Base-by-base conservation (phyloP, 2,113 vertebrate species). In the Ivindomyrus marchei region DNA sequence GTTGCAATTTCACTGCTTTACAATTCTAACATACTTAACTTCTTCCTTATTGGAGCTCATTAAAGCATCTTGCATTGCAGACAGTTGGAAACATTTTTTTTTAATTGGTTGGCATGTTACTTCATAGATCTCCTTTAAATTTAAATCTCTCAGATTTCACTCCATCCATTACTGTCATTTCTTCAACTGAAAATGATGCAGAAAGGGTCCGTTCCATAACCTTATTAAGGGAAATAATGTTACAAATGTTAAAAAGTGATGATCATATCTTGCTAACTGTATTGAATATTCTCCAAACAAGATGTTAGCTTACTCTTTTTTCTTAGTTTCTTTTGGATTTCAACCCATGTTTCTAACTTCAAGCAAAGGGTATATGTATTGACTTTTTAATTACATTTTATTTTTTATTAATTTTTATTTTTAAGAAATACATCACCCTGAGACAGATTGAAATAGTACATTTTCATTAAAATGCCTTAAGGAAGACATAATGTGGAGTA, bases 131-230 rank as follows among this genome's bases (percentile, higher is more conserved):
- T 77, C 88, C 90, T 90, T 66, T 87, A 91, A 91, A 92, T 92
- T 92, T 89, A 31, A 9, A 31, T 93, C 88, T 91, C 89, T 84
- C 87, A 91, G 91, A 92, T 92, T 92, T 91, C 92, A 84, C 89
- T 91, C 90, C 91, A 93, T 92, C 91, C 91, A 92, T 92, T 92
- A 91, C 88, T 88, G 92, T 92, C 92, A 92, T 91, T 91, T 92
- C 89, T 91, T 87, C 91, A 89, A 91, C 91, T 90, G 88, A 91
- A 89, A 90, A 83, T 24, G 15, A 87, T 45, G 53, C 50, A 56
- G 8, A 74, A 92, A 92, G 89, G 91, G 89, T 90, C 88, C 56
- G 49, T 62, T 70, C 56, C 84, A 87, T 90, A 56, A 87, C 70
- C 45, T 50, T 87, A 7, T 87, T n/a, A 87, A 90, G 50, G 84